Evolutionary conservation across 2,888 invertebrate species (phyloP), one percentile per base, ranked within the genome.

Genomic region (Gortyna flavago): DNA sequence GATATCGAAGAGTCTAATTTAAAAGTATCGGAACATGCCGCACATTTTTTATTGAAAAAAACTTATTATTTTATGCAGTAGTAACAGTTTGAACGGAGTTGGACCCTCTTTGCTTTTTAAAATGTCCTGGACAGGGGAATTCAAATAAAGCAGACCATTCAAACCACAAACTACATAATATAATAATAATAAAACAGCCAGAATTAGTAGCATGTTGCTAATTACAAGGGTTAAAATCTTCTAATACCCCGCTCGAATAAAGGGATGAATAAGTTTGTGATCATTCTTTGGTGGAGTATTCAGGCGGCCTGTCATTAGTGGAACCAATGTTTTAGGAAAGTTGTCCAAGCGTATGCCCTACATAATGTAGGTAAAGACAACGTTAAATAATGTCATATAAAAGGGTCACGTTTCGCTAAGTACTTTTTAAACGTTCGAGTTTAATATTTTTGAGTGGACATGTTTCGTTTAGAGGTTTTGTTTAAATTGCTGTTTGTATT

Each of bases 231-330:
- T 93, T 89, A 87, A 89, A 90, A 89, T 92, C 90, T 92, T 93
- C 92, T 74, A 92, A 91, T 91, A 90, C 90, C 90, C 91, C 83
- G 81, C 89, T 68, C 87, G 90, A 91, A 90, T 90, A 92, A 94
- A 94, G 93, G 94, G 93, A 92, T 91, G 92, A 93, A 93, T 93
- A 94, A 93, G 93, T 95, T 95, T 91, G 91, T 92, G 92, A 93
- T 91, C 90, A 93, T 95, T 95, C 95, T 95, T 94, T 92, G 90
- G 91, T 90, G 85, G 87, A 91, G 89, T 90, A 91, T 91, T 89
- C 86, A 88, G 89, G 88, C 87, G 88, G 91, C 90, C 93, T 94
- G 93, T 94, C 94, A 95, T 95, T 95, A 95, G 93, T 89, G 85
- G 89, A 90, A 91, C 91, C 92, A 92, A 93, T 93, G 94, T 94